phyloP scores from a whole-genome alignment of 2,888 invertebrate genomes.

The Iphiclides podalirius region DNA sequence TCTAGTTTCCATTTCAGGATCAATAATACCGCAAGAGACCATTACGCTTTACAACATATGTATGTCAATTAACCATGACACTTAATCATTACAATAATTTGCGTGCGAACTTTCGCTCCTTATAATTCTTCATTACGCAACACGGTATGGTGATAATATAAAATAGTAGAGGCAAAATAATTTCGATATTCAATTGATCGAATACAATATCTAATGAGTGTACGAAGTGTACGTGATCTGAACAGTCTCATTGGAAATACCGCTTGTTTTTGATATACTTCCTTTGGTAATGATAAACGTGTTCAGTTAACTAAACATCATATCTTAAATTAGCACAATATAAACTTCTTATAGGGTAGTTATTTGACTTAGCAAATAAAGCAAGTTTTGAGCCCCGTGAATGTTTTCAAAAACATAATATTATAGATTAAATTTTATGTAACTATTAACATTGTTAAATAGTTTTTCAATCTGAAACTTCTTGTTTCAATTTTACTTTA shows the following conservation, averaged over 20 bases:
- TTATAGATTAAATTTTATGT: no score
- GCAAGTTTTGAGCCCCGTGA: no score
- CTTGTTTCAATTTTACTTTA: no score
- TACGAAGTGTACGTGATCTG: not conserved
- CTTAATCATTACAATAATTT: not conserved
- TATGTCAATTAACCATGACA: not conserved
- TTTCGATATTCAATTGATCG: not conserved
- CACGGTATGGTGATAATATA: not conserved
- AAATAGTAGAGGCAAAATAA: no score
- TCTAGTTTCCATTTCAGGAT: no score
- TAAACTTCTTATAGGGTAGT: no score
- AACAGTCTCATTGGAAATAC: not conserved
- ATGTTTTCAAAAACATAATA: no score
- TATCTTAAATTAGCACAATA: not conserved
- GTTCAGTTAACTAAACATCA: not conserved
- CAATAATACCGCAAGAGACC: not conserved
- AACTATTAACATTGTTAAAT: no score
- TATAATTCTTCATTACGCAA: not conserved
- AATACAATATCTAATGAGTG: not conserved
- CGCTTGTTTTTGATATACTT: not conserved
- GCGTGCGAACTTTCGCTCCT: not conserved
- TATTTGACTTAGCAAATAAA: no score
- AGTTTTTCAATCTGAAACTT: no score
- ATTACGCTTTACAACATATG: not conserved
- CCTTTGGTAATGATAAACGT: not conserved